Evolutionary conservation across 2,888 invertebrate species (phyloP), one percentile per base, ranked within the genome.

Genomic region (Idaea aversata): DNA sequence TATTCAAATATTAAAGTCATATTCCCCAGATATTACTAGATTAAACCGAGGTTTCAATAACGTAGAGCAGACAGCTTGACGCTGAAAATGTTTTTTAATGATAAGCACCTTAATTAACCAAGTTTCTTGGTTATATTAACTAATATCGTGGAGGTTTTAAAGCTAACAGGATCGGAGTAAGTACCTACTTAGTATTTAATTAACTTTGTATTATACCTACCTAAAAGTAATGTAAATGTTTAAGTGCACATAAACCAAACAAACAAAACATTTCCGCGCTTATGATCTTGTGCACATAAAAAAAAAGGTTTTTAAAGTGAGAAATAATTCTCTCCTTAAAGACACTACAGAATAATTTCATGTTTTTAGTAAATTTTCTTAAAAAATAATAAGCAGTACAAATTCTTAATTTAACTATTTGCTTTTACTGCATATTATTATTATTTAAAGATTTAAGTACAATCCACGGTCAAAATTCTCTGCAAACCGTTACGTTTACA

Each of bases 41-140:
- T 47, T 47, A 47, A 47, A 13, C 10, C 47, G 47, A 47, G 47
- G 10, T 47, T 47, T 47, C 72, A 74, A 68, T 67, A 60, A 57
- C 57, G 34, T 13, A 47, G 47, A 47, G 47, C 47, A 47, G 47
- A 47, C 47, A 47, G 7, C 47, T 47, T 47, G 47, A 47, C 47
- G 47, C 13, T 47, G 47, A 3, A 47, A 47, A 47, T 47, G 47
- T 47, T 47, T 47, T 47, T 47, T 47, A 47, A 47, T 47, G 47
- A 47, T 47, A 47, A 47, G 47, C 47, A 47, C 47, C 47, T 47
- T 47, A 6, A 47, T 47, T 47, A 47, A 47, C 47, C 4, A 47
- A 47, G 47, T 47, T 47, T 47, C 47, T 47, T 47, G 47, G 47
- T 47, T 47, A 47, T 47, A 47, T 47, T 47, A 47, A 47, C 47